Conservation (phyloP, 2,797 vertebrate genomes). For the Strix occidentalis region DNA sequence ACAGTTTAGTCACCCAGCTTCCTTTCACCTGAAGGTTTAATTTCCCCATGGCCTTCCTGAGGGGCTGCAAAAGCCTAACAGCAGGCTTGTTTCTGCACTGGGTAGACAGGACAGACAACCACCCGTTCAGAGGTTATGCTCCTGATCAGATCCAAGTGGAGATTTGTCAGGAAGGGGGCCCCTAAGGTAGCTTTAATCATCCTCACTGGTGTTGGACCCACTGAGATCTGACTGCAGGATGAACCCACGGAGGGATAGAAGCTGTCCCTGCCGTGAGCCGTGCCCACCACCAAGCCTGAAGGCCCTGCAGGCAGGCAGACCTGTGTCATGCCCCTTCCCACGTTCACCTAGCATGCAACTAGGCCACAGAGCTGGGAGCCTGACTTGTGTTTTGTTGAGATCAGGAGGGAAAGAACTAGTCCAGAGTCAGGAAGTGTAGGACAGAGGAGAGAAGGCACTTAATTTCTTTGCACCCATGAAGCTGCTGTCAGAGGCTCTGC, state of each 20-base stretch:
- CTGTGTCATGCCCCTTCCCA: not conserved
- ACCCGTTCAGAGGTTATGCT: not conserved
- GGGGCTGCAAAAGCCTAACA: not conserved
- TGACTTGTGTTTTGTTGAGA: not conserved
- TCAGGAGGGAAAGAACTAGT: not conserved
- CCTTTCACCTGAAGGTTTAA: not conserved
- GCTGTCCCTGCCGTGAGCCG: not conserved
- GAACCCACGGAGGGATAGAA: not conserved
- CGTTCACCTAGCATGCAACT: rapidly evolving
- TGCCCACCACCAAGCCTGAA: not conserved
- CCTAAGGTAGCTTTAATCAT: not conserved
- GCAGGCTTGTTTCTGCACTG: not conserved
- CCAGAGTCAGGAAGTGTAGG: not conserved
- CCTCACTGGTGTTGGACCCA: not conserved
- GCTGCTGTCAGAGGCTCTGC: not conserved
- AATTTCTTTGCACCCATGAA: not conserved
- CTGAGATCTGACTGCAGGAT: not conserved
- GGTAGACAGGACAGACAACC: not conserved
- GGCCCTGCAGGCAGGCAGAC: not conserved
- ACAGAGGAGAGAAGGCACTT: constrained; percentile 43
- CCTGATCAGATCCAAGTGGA: rapidly evolving
- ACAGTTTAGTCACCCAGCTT: not conserved
- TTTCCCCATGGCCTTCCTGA: not conserved
- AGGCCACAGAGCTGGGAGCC: not conserved
- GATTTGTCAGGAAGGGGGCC: not conserved